A percentile compares a stretch with the other conserved stretches of the same genome.
phyloP scores from a whole-genome alignment of 2,888 invertebrate genomes.

The Sphecodes monilicornis region DNA sequence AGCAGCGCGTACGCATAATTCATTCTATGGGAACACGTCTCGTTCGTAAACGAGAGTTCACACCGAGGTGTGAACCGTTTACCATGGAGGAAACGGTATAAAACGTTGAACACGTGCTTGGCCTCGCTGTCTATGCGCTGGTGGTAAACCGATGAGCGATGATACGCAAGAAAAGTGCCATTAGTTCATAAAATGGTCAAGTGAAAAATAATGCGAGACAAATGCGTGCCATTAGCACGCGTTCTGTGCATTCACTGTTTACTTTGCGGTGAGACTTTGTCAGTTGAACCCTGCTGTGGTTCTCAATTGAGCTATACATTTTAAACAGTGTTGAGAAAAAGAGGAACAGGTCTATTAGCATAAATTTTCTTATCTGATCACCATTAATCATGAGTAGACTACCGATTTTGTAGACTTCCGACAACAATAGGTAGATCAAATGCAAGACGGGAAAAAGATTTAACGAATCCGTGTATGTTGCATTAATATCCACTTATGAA shows the following conservation, averaged over 20 bases:
- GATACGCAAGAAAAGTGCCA: not conserved
- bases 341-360: not conserved
- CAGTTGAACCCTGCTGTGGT: not conserved
- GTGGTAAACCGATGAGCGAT: not conserved
- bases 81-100: slow-evolving; percentile 57
- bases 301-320: not conserved
- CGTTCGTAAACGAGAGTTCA: slow-evolving; percentile 49
- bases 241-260: not conserved
- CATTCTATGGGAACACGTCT: slow-evolving; percentile 50
- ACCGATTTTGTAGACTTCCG: not conserved
- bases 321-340: not conserved
- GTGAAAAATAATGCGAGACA: not conserved
- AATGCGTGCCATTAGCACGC: not conserved
- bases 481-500: not conserved
- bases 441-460: not conserved
- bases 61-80: slow-evolving; percentile 61
- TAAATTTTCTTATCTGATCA: not conserved
- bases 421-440: not conserved
- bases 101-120: slow-evolving; percentile 4
- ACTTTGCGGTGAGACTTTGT: not conserved
- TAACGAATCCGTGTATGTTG: not conserved
- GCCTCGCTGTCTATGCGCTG: not conserved
- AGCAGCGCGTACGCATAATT: slow-evolving; percentile 37
- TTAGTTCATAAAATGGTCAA: not conserved
- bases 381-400: not conserved